Evolutionary conservation across 2,113 vertebrate genomes (phyloP), one percentile per base, ranked within the genome.

Genomic region (Uropsilus gracilis): DNA sequence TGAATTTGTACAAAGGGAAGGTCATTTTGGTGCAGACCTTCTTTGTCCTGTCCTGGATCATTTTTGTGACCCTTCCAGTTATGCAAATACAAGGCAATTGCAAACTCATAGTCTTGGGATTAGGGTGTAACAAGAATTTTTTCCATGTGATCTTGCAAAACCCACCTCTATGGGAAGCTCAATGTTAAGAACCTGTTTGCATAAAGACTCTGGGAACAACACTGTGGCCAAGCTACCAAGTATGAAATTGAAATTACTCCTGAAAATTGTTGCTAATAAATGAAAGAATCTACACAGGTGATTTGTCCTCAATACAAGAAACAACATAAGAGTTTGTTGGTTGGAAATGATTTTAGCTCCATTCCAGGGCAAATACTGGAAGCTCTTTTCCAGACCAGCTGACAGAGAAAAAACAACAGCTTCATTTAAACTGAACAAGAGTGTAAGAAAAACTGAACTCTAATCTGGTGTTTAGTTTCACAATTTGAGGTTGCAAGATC

Each of bases 31-130:
- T 32, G 8, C 86, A 82, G 72, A 85, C 86, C 77, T 86, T 86
- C 30, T 94, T 95, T 97, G 59, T 91, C 46, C 30, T 88, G 12
- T 20, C 34, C 22, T 86, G 72, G 76, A 66, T 92, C 92, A 95
- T 84, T 82, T 91, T 28, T 72, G 28, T 95, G 66, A 86, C 80
- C 53, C 69, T 87, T 96, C 90, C 63, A 93, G 46, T 91, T 88
- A 94, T 81, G 76, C 80, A 97, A 97, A 95, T 91, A 93, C 80
- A 20, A 73, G 55, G 32, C 68, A 95, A 78, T 32, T 86, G 91
- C 37, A 92, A 95, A 94, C 34, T 95, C 86, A 94, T 88, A 94
- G 91, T 88, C 14, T 24, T 85, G 89, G 83, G 68, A 94, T 97
- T 94, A 94, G 72, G 28, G 24, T 84, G 42, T 81, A 94, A 84